Base-by-base conservation (phyloP, 1,140 invertebrate genomes). In the Andricus grossulariae region DNA sequence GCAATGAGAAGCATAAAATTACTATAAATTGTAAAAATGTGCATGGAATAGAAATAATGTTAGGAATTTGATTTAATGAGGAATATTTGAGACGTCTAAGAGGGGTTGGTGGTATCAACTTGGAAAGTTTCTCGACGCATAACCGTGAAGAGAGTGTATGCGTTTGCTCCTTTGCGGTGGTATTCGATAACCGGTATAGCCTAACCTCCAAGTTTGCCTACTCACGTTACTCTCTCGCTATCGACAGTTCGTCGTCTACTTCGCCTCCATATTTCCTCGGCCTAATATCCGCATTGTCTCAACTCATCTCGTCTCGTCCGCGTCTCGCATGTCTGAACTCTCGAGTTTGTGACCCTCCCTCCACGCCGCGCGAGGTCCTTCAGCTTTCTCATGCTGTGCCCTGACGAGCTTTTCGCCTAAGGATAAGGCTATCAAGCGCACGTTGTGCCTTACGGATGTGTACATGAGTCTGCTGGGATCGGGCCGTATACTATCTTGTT, bases 371-470 rank as follows among this genome's bases (percentile, higher is more conserved):
- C 57, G 79, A 85, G 85, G 85, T 89, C 82, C 82, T 84, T 80
- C 80, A 75, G 75, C 75, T 75, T 77, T 74, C 66, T 71, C 82
- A 82, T 75, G 76, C 75, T 79, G 45, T 77, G 52, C 71, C 83
- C 82, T 84, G 80, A 81, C 83, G 83, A 86, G 84, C 74, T 87
- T 87, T 86, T 87, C 85, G 86, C 87, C 83, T 75, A 78, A 82
- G 85, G 86, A 88, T 90, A 89, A 86, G 87, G 85, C 89, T 88
- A 91, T 91, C 90, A 91, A 91, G 85, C 87, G 86, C 89, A 91
- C 87, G 88, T 87, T 87, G 88, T 78, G 85, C 85, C 83, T 81
- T 75, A 54, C 76, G 82, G 79, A 82, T 80, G 73, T 79, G 77
- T 83, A 82, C 82, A 78, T 80, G 78, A 82, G 80, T 82, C 52